Base-by-base conservation (phyloP, 2,113 vertebrate species). In the Bubo blakistoni region DNA sequence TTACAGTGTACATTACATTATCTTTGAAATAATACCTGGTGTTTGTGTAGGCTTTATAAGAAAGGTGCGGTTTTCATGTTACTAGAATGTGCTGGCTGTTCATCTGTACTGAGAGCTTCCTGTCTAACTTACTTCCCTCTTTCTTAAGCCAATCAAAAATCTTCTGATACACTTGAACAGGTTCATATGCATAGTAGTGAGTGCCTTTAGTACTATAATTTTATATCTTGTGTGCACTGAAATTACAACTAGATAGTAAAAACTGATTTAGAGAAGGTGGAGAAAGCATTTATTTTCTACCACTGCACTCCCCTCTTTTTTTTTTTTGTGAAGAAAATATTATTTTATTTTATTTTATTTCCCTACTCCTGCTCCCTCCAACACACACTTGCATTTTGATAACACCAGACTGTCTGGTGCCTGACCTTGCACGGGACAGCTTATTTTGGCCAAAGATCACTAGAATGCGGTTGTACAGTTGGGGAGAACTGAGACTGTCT, bases 21-120 rank as follows among this genome's bases (percentile, higher is more conserved):
- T 73, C 65, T 83, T 74, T 72, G 63, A 94, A 95, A 86, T 74
- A 84, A 71, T 71, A 46, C 8, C 32, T 77, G 25, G 4, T 88
- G 62, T 91, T 81, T 92, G 25, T 77, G 26, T 42, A 73, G 54
- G 46, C 63, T 93, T 95, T 88, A 29, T 74, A 78, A 81, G 69
- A n/a, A 86, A 90, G 63, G 55, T 71, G 38, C 0, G 1, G 42
- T 73, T 86, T 93, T 92, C 24, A 10, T 27, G 16, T 42, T 93
- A 17, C 24, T 36, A 29, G 36, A 72, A 65, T 72, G 10, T 87
- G 36, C n/a, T 66, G 51, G 34, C 36, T 52, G 22, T 62, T 76
- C 13, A 62, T 34, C 55, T 70, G 24, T 36, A 34, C n/a, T 29
- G 47, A 83, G 63, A 77, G 13, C 26, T 93, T 93, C 55, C 82